A percentile compares a stretch with the other conserved stretches of the same genome.
phyloP scores from a whole-genome alignment of 1,140 invertebrate species.

The Sycophaga agraensis region DNA sequence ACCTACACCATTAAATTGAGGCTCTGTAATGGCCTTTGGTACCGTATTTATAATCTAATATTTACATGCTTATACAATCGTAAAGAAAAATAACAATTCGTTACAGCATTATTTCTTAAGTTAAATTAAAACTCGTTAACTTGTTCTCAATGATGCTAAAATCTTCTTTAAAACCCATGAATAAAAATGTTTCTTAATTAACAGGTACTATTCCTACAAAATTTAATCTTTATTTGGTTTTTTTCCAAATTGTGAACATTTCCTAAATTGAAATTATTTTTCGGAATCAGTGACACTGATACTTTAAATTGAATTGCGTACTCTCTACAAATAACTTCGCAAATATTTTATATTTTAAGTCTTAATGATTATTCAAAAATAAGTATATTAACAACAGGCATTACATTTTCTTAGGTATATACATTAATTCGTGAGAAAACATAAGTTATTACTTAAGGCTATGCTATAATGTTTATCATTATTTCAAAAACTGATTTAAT shows the following conservation, averaged over 20 bases:
- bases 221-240: too few species aligned
- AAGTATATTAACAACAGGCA: conserved; percentile 15
- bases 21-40: conserved; percentile 2
- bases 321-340: neutral
- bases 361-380: conserved; percentile 8
- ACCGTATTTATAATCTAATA: conserved; percentile 19
- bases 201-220: neutral
- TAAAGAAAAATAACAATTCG: conserved; percentile 1
- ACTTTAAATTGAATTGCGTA: neutral
- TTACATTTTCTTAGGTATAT: conserved; percentile 20
- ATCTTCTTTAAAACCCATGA: neutral
- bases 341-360: conserved; percentile 1
- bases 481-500: neutral
- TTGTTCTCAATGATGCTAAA: neutral
- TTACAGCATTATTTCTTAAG: neutral
- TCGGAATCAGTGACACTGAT: too few species aligned
- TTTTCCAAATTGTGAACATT: too few species aligned
- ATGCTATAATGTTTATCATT: conserved; percentile 3
- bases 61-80: conserved; percentile 17
- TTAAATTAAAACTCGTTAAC: neutral
- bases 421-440: conserved; percentile 20
- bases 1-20: conserved; percentile 16
- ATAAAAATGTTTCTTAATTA: neutral
- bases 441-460: conserved; percentile 20
- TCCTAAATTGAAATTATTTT: too few species aligned